Evolutionary conservation across 2,113 vertebrate genomes (phyloP).

Genomic region (Catharus bicknelli): DNA sequence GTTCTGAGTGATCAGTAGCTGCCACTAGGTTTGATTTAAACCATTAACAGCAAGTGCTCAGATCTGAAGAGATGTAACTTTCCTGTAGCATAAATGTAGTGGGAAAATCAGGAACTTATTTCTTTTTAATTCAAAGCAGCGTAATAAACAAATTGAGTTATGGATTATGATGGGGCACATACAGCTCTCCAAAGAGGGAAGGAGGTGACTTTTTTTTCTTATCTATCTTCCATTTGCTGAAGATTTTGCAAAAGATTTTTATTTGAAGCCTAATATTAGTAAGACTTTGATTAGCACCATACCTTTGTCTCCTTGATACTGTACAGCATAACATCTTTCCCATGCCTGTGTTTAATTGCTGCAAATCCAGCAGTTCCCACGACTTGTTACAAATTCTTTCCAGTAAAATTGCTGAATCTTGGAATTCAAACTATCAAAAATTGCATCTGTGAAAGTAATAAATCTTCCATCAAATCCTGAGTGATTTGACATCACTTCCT

Average conservation of each 20-base stretch:
- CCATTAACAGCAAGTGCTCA: background rate
- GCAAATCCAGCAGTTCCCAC: background rate
- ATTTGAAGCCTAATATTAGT: background rate
- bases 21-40: background rate
- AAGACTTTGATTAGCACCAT: background rate
- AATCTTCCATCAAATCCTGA: background rate
- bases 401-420: constrained; percentile 13
- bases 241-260: background rate
- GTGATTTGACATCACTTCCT: background rate
- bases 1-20: background rate
- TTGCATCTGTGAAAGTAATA: constrained; percentile 3
- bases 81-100: background rate
- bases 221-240: background rate
- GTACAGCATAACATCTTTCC: background rate
- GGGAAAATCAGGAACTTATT: background rate
- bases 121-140: too few species aligned
- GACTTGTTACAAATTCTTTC: background rate
- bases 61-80: background rate
- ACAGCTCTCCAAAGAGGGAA: background rate
- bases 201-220: background rate
- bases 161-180: background rate
- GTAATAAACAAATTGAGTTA: background rate
- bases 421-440: constrained; percentile 10
- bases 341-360: background rate
- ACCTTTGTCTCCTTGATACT: background rate